phyloP scores from a whole-genome alignment of 2,888 invertebrate species.

The Hyposoter didymator region DNA sequence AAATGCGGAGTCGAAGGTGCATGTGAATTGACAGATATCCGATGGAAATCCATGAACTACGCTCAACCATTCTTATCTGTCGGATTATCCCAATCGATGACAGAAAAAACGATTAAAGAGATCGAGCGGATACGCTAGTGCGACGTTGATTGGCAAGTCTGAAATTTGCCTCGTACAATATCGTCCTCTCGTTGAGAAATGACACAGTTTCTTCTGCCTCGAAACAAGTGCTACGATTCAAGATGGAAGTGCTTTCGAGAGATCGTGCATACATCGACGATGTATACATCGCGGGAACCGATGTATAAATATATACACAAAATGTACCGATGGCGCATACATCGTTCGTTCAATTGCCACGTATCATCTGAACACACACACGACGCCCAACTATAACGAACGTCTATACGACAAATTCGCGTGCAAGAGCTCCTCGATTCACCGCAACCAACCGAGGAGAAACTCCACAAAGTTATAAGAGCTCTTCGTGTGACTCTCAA shows the following conservation, averaged over 20 bases:
- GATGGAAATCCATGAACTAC: background rate
- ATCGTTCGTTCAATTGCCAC: conserved; percentile 6
- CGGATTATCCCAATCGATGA: background rate
- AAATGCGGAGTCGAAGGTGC: background rate
- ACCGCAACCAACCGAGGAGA: conserved; percentile 27
- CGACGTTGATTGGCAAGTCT: background rate
- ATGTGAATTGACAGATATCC: background rate
- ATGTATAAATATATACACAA: background rate
- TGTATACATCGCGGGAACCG: background rate
- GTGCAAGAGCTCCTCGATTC: conserved; percentile 39
- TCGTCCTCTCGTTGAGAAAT: conserved; percentile 8
- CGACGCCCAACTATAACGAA: background rate
- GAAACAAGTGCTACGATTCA: conserved; percentile 16
- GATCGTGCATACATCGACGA: conserved; percentile 12
- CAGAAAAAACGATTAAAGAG: background rate
- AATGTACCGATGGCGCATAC: background rate
- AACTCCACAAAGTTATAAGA: conserved; percentile 54
- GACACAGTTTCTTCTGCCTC: conserved; percentile 37
- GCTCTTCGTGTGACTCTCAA: conserved; percentile 56
- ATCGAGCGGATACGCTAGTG: background rate
- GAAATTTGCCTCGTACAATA: background rate
- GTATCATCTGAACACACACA: conserved; percentile 4
- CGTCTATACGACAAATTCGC: conserved; percentile 17
- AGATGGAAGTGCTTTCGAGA: background rate
- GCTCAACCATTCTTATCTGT: background rate